Percentiles rank a stretch among this genome's conserved stretches.
Evolutionary conservation across 2,888 invertebrate genomes (phyloP).

Genomic region (Amiota communis): DNA sequence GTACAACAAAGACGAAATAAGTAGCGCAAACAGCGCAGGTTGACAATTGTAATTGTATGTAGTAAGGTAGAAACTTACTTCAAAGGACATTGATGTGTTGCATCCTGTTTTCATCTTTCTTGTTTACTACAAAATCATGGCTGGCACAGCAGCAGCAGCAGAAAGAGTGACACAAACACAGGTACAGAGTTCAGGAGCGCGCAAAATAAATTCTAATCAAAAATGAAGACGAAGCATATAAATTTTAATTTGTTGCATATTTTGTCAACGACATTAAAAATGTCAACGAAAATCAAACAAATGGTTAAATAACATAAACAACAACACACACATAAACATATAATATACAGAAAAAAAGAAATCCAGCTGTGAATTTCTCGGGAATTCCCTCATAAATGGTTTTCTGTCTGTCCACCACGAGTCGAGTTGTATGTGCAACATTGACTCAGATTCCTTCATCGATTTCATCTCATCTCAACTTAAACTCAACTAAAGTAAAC

Average conservation of each 20-base stretch:
- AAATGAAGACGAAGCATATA: slow-evolving; percentile 45
- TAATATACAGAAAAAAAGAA: neutral
- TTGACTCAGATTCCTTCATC: slow-evolving; percentile 25
- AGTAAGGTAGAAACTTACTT: too few species aligned
- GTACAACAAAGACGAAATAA: slow-evolving; percentile 37
- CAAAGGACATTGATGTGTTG: slow-evolving; percentile 60
- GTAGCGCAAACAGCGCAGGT: slow-evolving; percentile 5
- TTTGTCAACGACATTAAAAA: slow-evolving; percentile 49
- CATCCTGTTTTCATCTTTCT: slow-evolving; percentile 52
- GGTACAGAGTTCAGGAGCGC: neutral
- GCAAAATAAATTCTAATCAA: slow-evolving; percentile 16
- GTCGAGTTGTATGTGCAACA: neutral
- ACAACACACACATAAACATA: slow-evolving; percentile 16
- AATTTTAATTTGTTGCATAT: slow-evolving; percentile 67
- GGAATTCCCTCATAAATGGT: slow-evolving; percentile 66
- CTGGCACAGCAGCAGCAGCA: slow-evolving; percentile 18
- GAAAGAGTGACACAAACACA: neutral
- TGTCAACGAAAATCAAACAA: slow-evolving; percentile 57
- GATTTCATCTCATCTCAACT: too few species aligned
- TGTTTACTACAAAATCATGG: neutral
- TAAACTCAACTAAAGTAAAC: too few species aligned
- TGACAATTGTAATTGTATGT: too few species aligned
- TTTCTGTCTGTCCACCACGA: slow-evolving; percentile 4
- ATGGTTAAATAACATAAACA: slow-evolving; percentile 39
- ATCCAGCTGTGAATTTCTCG: slow-evolving; percentile 72